These are phyloP conservation scores for Congeria kusceri DNA, from an alignment of 2,888 invertebrate species.

Conservation along the genomic window DNA sequence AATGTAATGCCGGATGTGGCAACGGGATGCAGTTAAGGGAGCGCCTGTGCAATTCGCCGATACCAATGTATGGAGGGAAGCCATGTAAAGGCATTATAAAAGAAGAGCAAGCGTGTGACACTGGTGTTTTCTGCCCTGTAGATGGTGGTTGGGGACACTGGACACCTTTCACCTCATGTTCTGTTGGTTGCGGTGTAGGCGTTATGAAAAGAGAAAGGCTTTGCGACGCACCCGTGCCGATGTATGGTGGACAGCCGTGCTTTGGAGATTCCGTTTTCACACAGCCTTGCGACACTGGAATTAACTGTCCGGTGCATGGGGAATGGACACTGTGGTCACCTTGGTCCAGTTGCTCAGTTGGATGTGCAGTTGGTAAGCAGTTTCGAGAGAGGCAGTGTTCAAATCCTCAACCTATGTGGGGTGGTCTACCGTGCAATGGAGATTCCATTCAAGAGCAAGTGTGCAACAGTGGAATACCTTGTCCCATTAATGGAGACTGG, in stretches of 20 bases:
- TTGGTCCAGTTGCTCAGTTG: constrained; percentile 31
- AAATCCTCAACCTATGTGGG: constrained; percentile 40
- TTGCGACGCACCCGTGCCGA: constrained; percentile 49
- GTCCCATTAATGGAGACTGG: constrained; percentile 58
- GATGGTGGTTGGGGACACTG: constrained; percentile 34
- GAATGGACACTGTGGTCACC: constrained; percentile 40
- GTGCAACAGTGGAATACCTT: constrained; percentile 44
- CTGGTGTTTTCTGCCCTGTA: constrained; percentile 25
- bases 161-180: constrained; percentile 38
- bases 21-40: constrained; percentile 38
- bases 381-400: constrained; percentile 33
- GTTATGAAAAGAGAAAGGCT: constrained; percentile 21
- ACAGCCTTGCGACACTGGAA: constrained; percentile 36
- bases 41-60: constrained; percentile 53
- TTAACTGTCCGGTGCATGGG: constrained; percentile 53
- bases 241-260: constrained; percentile 45
- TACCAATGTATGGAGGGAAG: constrained; percentile 49
- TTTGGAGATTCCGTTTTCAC: constrained; percentile 28
- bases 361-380: constrained; percentile 39
- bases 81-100: constrained; percentile 40
- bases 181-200: constrained; percentile 37
- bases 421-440: constrained; percentile 44
- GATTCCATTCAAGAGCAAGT: constrained; percentile 25
- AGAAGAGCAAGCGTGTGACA: constrained; percentile 37
- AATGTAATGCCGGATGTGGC: constrained; percentile 46